Evolutionary conservation across 2,888 invertebrate species (phyloP), one percentile per base, ranked within the genome.

Genomic region (Volucella bombylans): DNA sequence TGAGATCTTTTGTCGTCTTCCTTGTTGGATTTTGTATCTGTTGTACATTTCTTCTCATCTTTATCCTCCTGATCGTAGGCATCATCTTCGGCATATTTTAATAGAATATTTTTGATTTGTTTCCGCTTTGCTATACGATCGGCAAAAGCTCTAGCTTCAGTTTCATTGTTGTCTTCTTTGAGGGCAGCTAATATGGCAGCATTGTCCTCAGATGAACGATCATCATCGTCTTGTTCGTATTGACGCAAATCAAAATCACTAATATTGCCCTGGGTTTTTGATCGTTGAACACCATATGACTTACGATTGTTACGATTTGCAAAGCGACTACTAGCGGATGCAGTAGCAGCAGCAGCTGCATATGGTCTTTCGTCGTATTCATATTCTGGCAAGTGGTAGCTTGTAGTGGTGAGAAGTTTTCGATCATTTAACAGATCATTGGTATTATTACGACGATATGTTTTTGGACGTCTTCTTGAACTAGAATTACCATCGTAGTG

Each of bases 91-190:
- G 96, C 95, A 90, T 97, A 97, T 90, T 96, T 97, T 93, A 95
- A 93, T 82, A 96, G 96, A 79, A 97, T 92, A 90, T 97, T 97
- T 90, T 96, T 96, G 11, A 97, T 93, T 88, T 95, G 97, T 89
- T 96, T 96, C 47, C 97, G 94, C 88, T 95, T 95, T 10, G 95
- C 95, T 90, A 96, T 96, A 55, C 97, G 93, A 87, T 97, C 96
- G 87, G 94, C 93, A 61, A 93, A 82, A 93, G 90, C 91, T 76
- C 89, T 90, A 91, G 93, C 89, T 92, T 92, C 86, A 88, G 92
- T 49, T 31, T 89, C 90, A 86, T 91, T 92, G 76, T 92, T 93
- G 88, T 92, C 92, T 85, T 90, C 90, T 68, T 90, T 90, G 71
- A 92, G 91, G 61, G 91, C 90, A 73, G 89, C 73, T 47, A 91